These are phyloP conservation scores for Azemiops feae DNA, from an alignment of 2,113 vertebrate species.

Conservation along the genomic window DNA sequence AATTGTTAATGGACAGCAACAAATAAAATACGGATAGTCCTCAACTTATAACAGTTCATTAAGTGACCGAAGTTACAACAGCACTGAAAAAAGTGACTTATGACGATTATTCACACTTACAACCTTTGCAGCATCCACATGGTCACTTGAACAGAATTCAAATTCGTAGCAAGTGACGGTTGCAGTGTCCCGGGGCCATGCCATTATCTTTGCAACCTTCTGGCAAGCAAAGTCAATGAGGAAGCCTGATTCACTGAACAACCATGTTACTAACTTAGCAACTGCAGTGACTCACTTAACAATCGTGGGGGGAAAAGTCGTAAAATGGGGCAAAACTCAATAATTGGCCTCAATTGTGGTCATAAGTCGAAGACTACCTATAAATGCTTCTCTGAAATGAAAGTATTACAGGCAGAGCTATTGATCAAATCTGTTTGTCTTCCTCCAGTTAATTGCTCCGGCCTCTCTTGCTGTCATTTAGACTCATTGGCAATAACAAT, in stretches of 20 bases:
- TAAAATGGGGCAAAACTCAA: too few species aligned
- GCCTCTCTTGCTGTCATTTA: background rate
- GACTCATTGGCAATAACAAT: background rate
- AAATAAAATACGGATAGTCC: background rate
- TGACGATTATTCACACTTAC: too few species aligned
- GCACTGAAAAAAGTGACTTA: too few species aligned
- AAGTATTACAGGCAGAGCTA: background rate
- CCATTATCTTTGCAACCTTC: background rate
- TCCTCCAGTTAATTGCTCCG: background rate
- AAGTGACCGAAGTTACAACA: background rate
- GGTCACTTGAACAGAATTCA: too few species aligned
- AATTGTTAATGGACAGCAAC: background rate
- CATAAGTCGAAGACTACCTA: too few species aligned
- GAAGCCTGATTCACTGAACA: too few species aligned
- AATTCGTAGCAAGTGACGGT: background rate
- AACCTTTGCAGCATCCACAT: too few species aligned
- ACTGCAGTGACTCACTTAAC: too few species aligned
- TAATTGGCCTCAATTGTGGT: background rate
- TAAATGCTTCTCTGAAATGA: background rate
- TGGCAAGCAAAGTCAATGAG: too few species aligned
- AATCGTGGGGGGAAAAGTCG: too few species aligned
- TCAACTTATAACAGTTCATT: background rate
- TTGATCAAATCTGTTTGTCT: background rate
- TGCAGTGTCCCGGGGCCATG: background rate
- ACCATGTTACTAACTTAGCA: too few species aligned